Percentiles rank a stretch among this genome's conserved stretches.
Evolutionary conservation across 2,797 vertebrate species (phyloP).

Genomic region (Oryzias dopingdopingensis): DNA sequence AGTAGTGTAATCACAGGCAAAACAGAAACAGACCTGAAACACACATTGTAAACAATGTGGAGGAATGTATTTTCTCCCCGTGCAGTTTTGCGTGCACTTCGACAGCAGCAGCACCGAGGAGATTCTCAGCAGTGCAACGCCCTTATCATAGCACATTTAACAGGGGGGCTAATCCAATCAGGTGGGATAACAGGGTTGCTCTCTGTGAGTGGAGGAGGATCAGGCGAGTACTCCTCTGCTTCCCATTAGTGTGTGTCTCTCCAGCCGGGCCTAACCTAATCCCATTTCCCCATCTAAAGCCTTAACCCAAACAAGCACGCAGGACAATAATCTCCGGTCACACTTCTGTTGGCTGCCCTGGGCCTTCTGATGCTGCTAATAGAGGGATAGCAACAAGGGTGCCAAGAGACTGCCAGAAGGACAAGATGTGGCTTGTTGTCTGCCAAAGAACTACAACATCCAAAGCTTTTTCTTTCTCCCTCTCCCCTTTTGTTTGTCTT

Average conservation of each 20-base stretch:
- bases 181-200: slow-evolving; percentile 78
- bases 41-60: slow-evolving; percentile 26
- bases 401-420: slow-evolving; percentile 51
- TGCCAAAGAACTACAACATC: slow-evolving; percentile 48
- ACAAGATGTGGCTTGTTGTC: slow-evolving; percentile 47
- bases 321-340: slow-evolving; percentile 79
- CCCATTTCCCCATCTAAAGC: slow-evolving; percentile 83
- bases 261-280: slow-evolving; percentile 78
- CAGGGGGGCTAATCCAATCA: slow-evolving; percentile 80
- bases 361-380: slow-evolving; percentile 70
- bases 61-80: slow-evolving; percentile 51
- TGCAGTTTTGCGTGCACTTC: slow-evolving; percentile 47
- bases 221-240: slow-evolving; percentile 72
- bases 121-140: slow-evolving; percentile 67
- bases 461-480: slow-evolving; percentile 39
- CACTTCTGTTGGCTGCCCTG: slow-evolving; percentile 69
- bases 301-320: slow-evolving; percentile 80
- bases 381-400: slow-evolving; percentile 57
- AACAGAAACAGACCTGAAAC: slow-evolving; percentile 12
- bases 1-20: slow-evolving; percentile 22
- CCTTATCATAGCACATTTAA: slow-evolving; percentile 80
- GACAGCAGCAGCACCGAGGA: slow-evolving; percentile 44
- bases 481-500: slow-evolving; percentile 27
- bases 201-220: slow-evolving; percentile 73
- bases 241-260: slow-evolving; percentile 76